A percentile compares a stretch with the other conserved stretches of the same genome.
phyloP scores from a whole-genome alignment of 2,113 vertebrate genomes.

The Maccullochella peelii region DNA sequence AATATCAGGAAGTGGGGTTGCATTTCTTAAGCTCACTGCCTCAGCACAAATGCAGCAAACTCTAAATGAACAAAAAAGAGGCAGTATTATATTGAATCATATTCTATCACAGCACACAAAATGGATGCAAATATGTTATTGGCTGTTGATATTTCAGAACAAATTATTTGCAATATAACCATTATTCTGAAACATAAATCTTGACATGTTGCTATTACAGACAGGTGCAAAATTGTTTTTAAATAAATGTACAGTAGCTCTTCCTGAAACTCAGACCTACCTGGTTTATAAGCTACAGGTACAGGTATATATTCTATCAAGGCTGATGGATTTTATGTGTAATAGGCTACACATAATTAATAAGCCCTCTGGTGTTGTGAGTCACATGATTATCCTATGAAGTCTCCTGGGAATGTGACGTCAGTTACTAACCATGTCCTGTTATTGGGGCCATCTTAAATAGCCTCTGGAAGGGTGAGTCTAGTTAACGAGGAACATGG shows the following conservation, averaged over 20 bases:
- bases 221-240: not conserved
- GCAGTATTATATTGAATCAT: not conserved
- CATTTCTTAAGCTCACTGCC: slow-evolving; percentile 26
- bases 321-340: slow-evolving; percentile 13
- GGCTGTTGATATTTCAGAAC: not conserved
- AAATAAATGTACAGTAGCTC: not conserved
- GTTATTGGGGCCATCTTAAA: slow-evolving; percentile 16
- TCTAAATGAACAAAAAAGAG: slow-evolving; percentile 6
- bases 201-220: not conserved
- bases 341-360: slow-evolving; percentile 32
- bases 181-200: not conserved
- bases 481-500: not conserved
- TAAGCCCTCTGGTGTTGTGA: not conserved
- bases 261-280: not conserved
- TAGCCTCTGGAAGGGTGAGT: not conserved
- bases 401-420: slow-evolving; percentile 13
- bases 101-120: not conserved
- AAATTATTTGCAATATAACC: not conserved
- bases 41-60: slow-evolving; percentile 52
- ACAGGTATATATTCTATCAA: slow-evolving; percentile 40
- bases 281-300: slow-evolving; percentile 7
- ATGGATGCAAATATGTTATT: not conserved
- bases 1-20: slow-evolving; percentile 56
- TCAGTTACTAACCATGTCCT: not conserved
- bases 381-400: slow-evolving; percentile 15